Conservation (phyloP, 2,888 invertebrate species). For the Ophion slaviceki region DNA sequence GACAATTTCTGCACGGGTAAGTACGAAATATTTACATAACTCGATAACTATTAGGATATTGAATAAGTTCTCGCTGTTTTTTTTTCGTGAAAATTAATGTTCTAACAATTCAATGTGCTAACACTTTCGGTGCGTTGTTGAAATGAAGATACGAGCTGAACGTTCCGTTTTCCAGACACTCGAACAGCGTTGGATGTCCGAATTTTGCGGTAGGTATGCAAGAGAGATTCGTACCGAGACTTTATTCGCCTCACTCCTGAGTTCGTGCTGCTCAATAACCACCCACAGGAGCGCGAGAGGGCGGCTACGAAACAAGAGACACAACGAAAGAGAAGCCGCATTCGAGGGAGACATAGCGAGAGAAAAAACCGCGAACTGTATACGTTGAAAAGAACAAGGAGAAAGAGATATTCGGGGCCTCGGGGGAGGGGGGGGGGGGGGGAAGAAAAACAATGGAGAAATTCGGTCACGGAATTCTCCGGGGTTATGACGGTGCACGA, state of each 20-base stretch:
- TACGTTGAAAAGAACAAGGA: slow-evolving; percentile 13
- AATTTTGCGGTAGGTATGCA: background rate
- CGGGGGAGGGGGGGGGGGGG: background rate
- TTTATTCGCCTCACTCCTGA: slow-evolving; percentile 35
- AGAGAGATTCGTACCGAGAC: slow-evolving; percentile 16
- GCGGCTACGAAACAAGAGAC: slow-evolving; percentile 20
- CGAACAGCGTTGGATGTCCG: background rate
- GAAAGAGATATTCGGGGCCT: background rate
- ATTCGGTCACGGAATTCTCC: slow-evolving; percentile 65
- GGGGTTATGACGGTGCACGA: slow-evolving; percentile 36
- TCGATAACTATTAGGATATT: no score
- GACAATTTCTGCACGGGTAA: no score
- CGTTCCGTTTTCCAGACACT: background rate
- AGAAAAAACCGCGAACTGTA: background rate
- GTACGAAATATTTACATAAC: no score
- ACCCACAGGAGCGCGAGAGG: slow-evolving; percentile 5
- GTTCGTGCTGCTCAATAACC: slow-evolving; percentile 44
- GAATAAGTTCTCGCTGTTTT: no score
- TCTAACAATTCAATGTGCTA: no score
- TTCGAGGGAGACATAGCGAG: slow-evolving; percentile 42
- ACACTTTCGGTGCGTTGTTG: background rate
- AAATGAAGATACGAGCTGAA: background rate
- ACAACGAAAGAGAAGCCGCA: slow-evolving; percentile 8
- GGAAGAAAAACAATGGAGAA: slow-evolving; percentile 57
- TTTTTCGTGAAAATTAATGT: no score